Percentiles rank a stretch among this genome's conserved stretches.
These are phyloP conservation scores for Myopa testacea DNA, from an alignment of 2,888 invertebrate species.

Conservation along the genomic window DNA sequence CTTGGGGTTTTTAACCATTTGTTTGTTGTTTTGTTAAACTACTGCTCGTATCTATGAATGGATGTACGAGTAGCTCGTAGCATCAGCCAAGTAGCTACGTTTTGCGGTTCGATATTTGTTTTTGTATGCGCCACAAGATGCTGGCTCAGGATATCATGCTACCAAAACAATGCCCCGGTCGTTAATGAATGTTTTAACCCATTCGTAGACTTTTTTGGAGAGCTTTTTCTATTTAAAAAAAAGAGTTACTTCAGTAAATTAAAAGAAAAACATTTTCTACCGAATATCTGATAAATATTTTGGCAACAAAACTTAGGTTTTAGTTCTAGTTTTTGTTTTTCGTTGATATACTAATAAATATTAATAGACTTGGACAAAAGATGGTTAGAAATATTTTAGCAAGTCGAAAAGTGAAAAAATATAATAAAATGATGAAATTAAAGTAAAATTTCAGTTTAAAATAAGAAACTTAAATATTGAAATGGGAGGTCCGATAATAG, in stretches of 20 bases:
- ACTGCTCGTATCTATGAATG: not conserved
- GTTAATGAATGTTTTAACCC: conserved; percentile 34
- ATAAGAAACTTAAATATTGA: too few relatives aligned
- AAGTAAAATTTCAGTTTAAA: too few relatives aligned
- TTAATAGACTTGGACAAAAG: conserved; percentile 2
- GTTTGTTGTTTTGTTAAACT: not conserved
- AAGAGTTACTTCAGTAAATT: conserved; percentile 5
- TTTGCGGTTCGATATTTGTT: not conserved
- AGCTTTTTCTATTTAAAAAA: not conserved
- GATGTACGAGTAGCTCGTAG: not conserved
- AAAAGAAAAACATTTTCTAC: conserved; percentile 6
- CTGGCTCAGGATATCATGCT: conserved; percentile 12
- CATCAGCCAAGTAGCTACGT: not conserved
- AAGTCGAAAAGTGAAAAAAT: too few relatives aligned
- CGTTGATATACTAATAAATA: not conserved
- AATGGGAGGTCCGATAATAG: too few relatives aligned
- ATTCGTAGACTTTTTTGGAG: not conserved
- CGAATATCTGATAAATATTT: not conserved
- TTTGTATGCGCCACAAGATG: not conserved
- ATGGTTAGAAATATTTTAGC: too few relatives aligned
- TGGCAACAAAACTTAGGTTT: not conserved
- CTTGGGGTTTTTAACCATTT: not conserved
- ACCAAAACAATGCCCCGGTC: conserved; percentile 1
- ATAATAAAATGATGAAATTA: too few relatives aligned
- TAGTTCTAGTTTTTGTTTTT: not conserved